A percentile compares a stretch with the other conserved stretches of the same genome.
Evolutionary conservation across 1,140 invertebrate species (phyloP).

Genomic region (Metopolophium dirhodum): DNA sequence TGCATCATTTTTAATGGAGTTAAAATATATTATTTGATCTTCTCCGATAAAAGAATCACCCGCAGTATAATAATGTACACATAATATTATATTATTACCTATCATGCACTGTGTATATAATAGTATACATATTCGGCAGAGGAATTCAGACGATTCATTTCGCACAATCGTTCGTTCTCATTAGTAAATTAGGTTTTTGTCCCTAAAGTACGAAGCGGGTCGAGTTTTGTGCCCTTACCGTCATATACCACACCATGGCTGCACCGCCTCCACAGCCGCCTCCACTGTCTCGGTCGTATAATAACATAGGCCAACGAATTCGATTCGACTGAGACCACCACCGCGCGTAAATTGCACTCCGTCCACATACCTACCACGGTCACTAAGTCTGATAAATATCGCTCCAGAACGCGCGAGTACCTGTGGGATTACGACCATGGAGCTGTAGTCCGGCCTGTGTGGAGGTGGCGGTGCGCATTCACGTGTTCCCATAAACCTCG

Average conservation of each 20-base stretch:
- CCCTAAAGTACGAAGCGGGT: not conserved
- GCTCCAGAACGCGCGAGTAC: not conserved
- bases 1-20: too few relatives aligned
- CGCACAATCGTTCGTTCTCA: not conserved
- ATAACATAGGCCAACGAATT: not conserved
- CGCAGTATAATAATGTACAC: too few relatives aligned
- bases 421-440: conserved; percentile 9
- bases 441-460: not conserved
- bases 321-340: not conserved
- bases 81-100: not conserved
- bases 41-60: too few relatives aligned
- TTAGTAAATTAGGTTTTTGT: conserved; percentile 12
- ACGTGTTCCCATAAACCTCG: not conserved
- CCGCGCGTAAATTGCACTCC: not conserved
- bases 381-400: conserved; percentile 39
- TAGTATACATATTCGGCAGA: not conserved
- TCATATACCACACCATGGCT: not conserved
- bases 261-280: not conserved
- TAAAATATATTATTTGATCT: too few relatives aligned
- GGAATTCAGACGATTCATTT: not conserved
- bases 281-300: not conserved
- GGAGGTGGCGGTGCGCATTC: not conserved
- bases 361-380: not conserved
- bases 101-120: not conserved
- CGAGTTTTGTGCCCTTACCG: not conserved